Evolutionary conservation across 2,888 invertebrate genomes (phyloP), one percentile per base, ranked within the genome.

Genomic region (Lymantria dispar): DNA sequence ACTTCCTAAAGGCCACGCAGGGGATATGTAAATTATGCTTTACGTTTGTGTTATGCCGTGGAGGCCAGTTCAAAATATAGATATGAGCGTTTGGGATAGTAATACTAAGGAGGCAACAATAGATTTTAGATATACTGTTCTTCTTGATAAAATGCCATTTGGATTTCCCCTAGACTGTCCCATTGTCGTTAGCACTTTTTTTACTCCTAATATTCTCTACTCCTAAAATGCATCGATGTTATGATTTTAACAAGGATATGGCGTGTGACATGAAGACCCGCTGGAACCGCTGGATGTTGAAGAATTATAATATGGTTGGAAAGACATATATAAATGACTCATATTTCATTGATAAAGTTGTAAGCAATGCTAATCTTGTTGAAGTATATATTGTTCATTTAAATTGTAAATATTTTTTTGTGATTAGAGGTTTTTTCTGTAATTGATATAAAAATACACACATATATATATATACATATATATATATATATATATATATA

Each of bases 111-210:
- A 92, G 56, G 65, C 87, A 40, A 58, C 78, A n/a, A 50, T 67
- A 11, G 87, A 88, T 72, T 85, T 74, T 73, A 84, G 89, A 56
- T 82, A 77, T 13, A 86, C 84, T 49, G 77, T 82, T 1, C 66
- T 87, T 72, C 83, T 94, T 43, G 95, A 96, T 76, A 92, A 89
- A 60, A 92, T 92, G 76, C 92, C 95, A 43, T 88, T 94, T 69
- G 95, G 95, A 48, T 96, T 94, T 92, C 96, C 96, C 56, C 93
- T 96, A 74, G 95, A 96, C 75, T 94, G 95, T 64, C 85, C 87
- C 15, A 92, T 95, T 69, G 87, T 93, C 42, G 86, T 93, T 43
- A 82, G 82, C 45, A 87, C 85, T 56, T 95, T 94, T 91, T 91
- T 90, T 61, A 93, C 94, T 13, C 93, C 94, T 39, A 96, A 96